These are phyloP conservation scores for Paedocypris micromegethes DNA, from an alignment of 2,797 vertebrate species.

Conservation along the genomic window DNA sequence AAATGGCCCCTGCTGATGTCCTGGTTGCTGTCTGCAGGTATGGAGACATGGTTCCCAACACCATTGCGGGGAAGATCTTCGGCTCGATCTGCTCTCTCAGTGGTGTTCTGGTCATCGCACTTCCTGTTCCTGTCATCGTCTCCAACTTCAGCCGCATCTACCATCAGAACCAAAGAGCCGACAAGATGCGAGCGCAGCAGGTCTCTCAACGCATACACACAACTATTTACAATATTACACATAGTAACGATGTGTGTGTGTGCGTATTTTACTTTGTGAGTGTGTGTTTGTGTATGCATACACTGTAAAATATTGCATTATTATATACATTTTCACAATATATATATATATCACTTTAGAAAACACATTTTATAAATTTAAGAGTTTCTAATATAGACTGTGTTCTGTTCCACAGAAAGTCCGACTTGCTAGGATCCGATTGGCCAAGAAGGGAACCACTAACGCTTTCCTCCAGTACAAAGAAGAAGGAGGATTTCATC, in stretches of 20 bases:
- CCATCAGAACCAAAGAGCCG: constrained; percentile 86
- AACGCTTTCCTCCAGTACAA: constrained; percentile 88
- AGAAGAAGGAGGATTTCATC: constrained; percentile 69
- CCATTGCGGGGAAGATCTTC: constrained; percentile 88
- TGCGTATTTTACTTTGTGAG: no score
- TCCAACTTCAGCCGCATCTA: constrained; percentile 92
- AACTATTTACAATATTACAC: no score
- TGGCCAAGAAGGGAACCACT: constrained; percentile 83
- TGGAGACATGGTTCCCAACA: constrained; percentile 87
- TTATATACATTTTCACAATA: no score
- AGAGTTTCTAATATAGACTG: not conserved
- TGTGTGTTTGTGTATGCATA: no score
- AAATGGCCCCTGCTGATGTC: not conserved
- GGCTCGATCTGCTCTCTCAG: constrained; percentile 88
- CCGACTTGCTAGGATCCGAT: constrained; percentile 81
- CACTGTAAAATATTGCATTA: no score
- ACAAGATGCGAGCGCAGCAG: constrained; percentile 75
- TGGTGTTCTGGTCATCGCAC: constrained; percentile 84
- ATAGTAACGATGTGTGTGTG: no score
- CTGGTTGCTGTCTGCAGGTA: constrained; percentile 63
- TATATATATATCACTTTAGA: no score
- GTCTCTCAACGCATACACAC: constrained; percentile 14
- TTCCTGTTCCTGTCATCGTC: constrained; percentile 85
- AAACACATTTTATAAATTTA: no score
- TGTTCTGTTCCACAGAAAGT: constrained; percentile 73